These are phyloP conservation scores for Chlorocebus sabaeus DNA, from an alignment of 2,113 vertebrate genomes.

Conservation along the genomic window DNA sequence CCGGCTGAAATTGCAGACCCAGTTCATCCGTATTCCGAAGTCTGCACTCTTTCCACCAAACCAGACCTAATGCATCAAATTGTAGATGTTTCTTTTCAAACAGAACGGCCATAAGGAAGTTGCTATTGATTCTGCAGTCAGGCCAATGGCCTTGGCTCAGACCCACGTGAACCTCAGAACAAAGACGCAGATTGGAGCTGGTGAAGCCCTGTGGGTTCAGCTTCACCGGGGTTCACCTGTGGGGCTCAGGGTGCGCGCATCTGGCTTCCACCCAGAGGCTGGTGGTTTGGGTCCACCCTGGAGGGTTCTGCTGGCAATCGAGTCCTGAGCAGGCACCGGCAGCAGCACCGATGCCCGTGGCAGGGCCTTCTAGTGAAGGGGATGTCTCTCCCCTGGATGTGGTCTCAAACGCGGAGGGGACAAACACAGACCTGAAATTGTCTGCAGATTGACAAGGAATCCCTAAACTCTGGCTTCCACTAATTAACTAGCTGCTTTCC, in stretches of 20 bases:
- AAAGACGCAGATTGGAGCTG: accelerated
- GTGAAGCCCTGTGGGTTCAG: accelerated
- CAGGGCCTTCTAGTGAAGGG: background rate
- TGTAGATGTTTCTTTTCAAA: background rate
- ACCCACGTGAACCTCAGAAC: accelerated
- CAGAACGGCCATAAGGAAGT: background rate
- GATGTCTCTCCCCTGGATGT: accelerated
- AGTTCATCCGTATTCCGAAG: background rate
- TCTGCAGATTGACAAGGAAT: background rate
- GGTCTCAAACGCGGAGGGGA: background rate
- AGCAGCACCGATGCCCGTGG: accelerated
- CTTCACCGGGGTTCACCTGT: accelerated
- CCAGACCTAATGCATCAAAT: background rate
- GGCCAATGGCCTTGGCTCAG: background rate
- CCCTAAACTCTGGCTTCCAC: background rate
- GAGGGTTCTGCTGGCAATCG: accelerated
- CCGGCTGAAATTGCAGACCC: background rate
- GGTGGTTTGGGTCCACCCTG: no score
- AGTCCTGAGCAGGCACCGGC: background rate
- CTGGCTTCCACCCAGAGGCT: accelerated
- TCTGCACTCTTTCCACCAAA: background rate
- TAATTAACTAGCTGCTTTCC: background rate
- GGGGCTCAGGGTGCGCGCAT: accelerated
- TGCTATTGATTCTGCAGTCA: background rate
- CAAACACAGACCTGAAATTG: background rate